These are phyloP conservation scores for Pelobates fuscus DNA, from an alignment of 2,113 vertebrate genomes.

Conservation along the genomic window DNA sequence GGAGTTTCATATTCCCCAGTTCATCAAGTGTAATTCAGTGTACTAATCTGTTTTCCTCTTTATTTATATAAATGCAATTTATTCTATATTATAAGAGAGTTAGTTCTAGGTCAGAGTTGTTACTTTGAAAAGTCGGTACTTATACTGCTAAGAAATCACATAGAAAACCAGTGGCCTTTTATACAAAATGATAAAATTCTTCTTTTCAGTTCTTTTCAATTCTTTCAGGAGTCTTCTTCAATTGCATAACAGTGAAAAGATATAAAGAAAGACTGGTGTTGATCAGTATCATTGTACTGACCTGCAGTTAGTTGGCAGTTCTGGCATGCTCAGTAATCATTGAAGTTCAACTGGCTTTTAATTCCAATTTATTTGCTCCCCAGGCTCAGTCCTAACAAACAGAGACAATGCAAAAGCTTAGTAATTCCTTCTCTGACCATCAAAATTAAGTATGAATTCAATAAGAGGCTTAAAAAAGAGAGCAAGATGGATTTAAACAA, in stretches of 20 bases:
- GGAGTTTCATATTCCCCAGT: too few species aligned
- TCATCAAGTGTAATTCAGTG: too few species aligned
- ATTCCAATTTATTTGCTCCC: slow-evolving; percentile 23
- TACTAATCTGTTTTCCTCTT: too few species aligned
- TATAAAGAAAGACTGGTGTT: not conserved
- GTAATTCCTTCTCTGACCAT: slow-evolving; percentile 30
- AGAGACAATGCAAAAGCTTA: slow-evolving; percentile 26
- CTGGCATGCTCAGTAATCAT: slow-evolving; percentile 1
- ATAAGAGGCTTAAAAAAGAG: slow-evolving; percentile 21
- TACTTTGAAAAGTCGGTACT: too few species aligned
- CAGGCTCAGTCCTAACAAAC: slow-evolving; percentile 13
- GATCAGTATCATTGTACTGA: not conserved
- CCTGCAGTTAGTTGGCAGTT: not conserved
- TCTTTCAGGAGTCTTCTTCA: not conserved
- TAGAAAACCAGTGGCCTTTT: too few species aligned
- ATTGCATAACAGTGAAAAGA: not conserved
- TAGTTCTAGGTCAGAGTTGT: too few species aligned
- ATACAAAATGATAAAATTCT: too few species aligned
- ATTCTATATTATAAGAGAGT: too few species aligned
- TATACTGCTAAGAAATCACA: too few species aligned
- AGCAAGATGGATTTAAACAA: slow-evolving; percentile 34
- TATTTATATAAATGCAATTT: too few species aligned
- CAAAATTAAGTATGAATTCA: slow-evolving; percentile 36
- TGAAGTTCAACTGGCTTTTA: slow-evolving; percentile 17
- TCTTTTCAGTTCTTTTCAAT: too few species aligned